These are phyloP conservation scores for Malaclemys terrapin DNA, from an alignment of 2,113 vertebrate genomes.

Conservation along the genomic window DNA sequence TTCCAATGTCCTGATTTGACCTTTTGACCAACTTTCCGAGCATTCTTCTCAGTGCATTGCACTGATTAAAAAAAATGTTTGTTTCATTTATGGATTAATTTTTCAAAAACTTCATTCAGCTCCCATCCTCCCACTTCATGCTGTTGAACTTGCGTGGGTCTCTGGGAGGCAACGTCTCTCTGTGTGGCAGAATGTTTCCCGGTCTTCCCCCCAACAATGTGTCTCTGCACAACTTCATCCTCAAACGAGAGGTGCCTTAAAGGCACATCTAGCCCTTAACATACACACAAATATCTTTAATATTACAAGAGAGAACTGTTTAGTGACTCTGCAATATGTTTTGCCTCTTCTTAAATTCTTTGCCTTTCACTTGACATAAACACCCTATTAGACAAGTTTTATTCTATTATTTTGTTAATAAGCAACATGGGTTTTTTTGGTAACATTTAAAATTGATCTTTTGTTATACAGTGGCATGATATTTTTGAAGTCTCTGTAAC, in stretches of 20 bases:
- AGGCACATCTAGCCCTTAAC: neutral
- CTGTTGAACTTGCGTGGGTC: neutral
- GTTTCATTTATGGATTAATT: neutral
- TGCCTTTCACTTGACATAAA: neutral
- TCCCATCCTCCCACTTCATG: neutral
- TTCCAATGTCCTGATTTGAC: neutral
- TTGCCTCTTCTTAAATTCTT: neutral
- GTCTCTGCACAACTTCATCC: neutral
- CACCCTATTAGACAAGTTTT: neutral
- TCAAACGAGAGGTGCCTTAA: neutral
- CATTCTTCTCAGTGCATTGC: neutral
- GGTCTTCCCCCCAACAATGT: neutral
- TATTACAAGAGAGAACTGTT: neutral
- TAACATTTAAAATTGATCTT: neutral
- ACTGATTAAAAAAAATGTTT: neutral
- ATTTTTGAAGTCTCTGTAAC: neutral
- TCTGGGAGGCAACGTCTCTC: neutral
- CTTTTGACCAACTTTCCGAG: neutral
- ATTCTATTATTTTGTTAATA: neutral
- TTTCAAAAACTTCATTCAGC: neutral
- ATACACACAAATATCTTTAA: neutral
- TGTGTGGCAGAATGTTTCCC: too few species aligned
- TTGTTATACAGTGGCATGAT: neutral
- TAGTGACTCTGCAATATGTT: neutral
- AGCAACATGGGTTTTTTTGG: neutral